Evolutionary conservation across 2,888 invertebrate genomes (phyloP).

Genomic region (Acanthosoma haemorrhoidale): DNA sequence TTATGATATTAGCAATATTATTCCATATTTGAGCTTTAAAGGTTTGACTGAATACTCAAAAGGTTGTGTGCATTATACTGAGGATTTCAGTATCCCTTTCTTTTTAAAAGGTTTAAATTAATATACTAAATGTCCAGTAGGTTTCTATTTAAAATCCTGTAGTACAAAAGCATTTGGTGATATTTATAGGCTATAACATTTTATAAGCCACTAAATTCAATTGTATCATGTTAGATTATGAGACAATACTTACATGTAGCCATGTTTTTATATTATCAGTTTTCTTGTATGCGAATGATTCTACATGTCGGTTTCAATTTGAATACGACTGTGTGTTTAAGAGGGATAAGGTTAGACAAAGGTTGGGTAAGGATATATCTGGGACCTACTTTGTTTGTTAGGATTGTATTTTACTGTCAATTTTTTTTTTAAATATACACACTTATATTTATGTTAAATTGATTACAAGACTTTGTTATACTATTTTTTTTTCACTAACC

Average conservation of each 20-base stretch:
- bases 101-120: background rate
- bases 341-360: no score
- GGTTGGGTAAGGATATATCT: no score
- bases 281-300: background rate
- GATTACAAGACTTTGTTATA: no score
- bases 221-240: background rate
- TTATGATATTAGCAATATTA: background rate
- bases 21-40: constrained; percentile 15
- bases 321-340: no score
- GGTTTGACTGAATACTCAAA: constrained; percentile 27
- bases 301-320: background rate
- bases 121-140: background rate
- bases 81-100: constrained; percentile 16
- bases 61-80: constrained; percentile 22
- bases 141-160: background rate
- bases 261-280: background rate
- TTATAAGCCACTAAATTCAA: background rate
- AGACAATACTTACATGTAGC: background rate
- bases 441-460: no score
- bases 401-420: no score
- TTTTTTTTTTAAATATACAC: no score
- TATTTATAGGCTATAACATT: no score
- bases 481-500: no score
- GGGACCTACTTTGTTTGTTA: no score
- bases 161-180: background rate